Evolutionary conservation across 2,888 invertebrate species (phyloP), one percentile per base, ranked within the genome.

Genomic region (Watsonalla cultraria): DNA sequence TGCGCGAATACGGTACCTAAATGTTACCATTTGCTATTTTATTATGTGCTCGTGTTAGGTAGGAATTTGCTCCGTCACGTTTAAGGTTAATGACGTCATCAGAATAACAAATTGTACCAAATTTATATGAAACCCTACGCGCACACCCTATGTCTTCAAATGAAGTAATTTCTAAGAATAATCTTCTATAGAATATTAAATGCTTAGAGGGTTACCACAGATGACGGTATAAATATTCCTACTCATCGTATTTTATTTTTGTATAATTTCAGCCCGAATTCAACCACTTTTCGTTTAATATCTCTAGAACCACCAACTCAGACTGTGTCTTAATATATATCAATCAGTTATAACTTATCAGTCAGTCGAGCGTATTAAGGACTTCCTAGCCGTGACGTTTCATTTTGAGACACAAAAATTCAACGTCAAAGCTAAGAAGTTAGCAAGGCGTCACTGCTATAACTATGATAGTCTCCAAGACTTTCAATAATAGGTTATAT

Each of bases 101-200:
- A 68, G 70, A 76, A 74, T 82, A 80, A 82, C 77, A 82, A 82
- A 83, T 82, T 76, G 75, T 67, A 71, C 71, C 69, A 82, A 42
- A 82, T 82, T 83, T 80, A 76, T 82, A 75, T 75, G 71, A 70
- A 72, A 73, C 76, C 75, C 72, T 69, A 71, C 75, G 73, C 78
- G 78, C 78, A 76, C 73, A 61, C 80, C 80, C 77, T 78, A 76
- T 77, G 80, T 80, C 81, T 80, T 78, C 71, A 80, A 82, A 80
- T 80, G 78, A 80, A 82, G 82, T 82, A 80, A 82, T 82, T 80
- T 76, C 78, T 80, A 78, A 80, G 80, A 80, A 81, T 81, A 78
- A 80, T 78, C 72, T 70, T 55, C 58, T 60, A 67, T 61, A 70
- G 71, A 70, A 49, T 46, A 51, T 58, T 42, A 45, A 59, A 58